Evolutionary conservation across 1,140 invertebrate genomes (phyloP), one percentile per base, ranked within the genome.

Genomic region (Orius insidiosus): DNA sequence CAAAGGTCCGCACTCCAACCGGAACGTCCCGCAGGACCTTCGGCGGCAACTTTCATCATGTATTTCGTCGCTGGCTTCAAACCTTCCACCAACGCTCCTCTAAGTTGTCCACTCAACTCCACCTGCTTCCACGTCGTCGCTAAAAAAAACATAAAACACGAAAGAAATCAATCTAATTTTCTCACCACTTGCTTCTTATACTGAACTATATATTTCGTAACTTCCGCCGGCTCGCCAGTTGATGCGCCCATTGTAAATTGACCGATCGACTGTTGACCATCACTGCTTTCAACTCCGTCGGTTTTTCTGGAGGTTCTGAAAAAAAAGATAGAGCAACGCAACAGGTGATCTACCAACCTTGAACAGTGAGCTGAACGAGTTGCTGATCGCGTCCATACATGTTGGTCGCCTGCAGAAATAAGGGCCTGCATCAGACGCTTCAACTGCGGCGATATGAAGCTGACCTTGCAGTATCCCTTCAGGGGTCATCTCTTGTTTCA

Each of bases 361-460:
- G 81, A 0, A 89, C 84, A 43, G 79, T 68, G 6, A 90, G 63
- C 55, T 84, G 78, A 30, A 86, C 80, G 24, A 78, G 64, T 54
- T 85, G 80, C 56, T 85, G 79, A 59, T 88, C 85, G 49, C 74
- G 73, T 6, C 85, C 85, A 56, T 83, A 83, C 19, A 76, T 65
- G 64, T 90, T 90, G 53, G 71, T 78, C 2, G 83, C 82, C 50
- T 76, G 59, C 86, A 90, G 47, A 83, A 81, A 60, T 88, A 89
- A 0, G 81, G 72, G 0, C 80, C 83, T 47, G 76, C 80, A 55
- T 89, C 85, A 5, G 65, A 64, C 13, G 79, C 72, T 54, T 80
- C 75, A 0, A 79, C 74, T 4, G 72, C 74, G 6, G 70, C 68
- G 34, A 90, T 78, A 58, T 80, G 71, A 41, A 89, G 56, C 52